Percentiles rank a stretch among this genome's conserved stretches.
Evolutionary conservation across 2,113 vertebrate genomes (phyloP).

Genomic region (Corythoichthys haematopterus): DNA sequence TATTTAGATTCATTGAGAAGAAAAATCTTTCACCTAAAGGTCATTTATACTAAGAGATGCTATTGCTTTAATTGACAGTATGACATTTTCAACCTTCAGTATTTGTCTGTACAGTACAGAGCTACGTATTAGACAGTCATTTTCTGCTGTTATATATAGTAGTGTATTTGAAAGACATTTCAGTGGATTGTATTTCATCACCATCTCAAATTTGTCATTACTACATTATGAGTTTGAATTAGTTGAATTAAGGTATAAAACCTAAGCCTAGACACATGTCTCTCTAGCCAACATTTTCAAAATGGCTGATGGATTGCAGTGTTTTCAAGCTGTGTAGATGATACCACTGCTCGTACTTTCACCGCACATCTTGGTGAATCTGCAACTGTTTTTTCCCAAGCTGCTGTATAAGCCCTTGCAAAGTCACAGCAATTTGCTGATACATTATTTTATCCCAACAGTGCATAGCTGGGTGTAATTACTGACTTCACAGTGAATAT

Average conservation of each 20-base stretch:
- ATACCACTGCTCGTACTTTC: background rate
- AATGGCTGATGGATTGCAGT: background rate
- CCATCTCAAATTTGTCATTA: background rate
- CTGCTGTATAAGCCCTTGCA: constrained; percentile 15
- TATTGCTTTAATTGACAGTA: no score
- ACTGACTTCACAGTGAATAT: constrained; percentile 10
- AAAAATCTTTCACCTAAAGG: no score
- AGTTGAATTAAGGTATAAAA: background rate
- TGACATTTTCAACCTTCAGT: no score
- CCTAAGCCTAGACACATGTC: background rate
- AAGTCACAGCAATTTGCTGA: constrained; percentile 26
- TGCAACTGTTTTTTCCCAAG: constrained; percentile 26
- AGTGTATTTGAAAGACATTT: constrained; percentile 8
- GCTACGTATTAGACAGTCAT: background rate
- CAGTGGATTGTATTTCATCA: background rate
- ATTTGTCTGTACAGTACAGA: constrained; percentile 2
- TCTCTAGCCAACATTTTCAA: background rate
- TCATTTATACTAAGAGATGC: no score
- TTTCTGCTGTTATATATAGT: background rate
- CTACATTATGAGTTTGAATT: background rate
- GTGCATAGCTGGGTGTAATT: constrained; percentile 31
- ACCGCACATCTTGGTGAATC: constrained; percentile 23
- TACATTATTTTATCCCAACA: constrained; percentile 29
- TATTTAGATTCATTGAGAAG: no score
- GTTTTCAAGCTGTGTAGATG: background rate